phyloP scores from a whole-genome alignment of 2,888 invertebrate genomes.

The Orchestes rusci region DNA sequence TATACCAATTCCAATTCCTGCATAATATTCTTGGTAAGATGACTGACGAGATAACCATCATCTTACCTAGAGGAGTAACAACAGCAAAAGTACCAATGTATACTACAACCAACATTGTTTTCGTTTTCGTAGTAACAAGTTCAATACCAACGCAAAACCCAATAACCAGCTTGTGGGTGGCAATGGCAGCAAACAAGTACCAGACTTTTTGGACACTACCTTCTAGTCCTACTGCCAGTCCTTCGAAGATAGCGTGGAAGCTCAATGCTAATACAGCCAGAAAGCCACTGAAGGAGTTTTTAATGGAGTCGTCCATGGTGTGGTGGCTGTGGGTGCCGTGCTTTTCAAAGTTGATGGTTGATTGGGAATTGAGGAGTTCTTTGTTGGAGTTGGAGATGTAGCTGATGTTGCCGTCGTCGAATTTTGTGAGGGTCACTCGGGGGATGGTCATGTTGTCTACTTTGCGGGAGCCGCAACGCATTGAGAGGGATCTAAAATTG shows the following conservation, averaged over 20 bases:
- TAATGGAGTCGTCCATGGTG: conserved; percentile 27
- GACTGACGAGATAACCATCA: not conserved
- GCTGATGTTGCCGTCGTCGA: conserved; percentile 38
- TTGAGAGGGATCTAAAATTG: conserved; percentile 45
- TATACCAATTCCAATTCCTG: conserved; percentile 65
- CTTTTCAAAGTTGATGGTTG: conserved; percentile 32
- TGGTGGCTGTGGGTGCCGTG: conserved; percentile 28
- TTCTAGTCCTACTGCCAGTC: conserved; percentile 60
- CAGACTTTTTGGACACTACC: conserved; percentile 50
- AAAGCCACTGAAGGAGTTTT: conserved; percentile 54
- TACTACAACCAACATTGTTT: conserved; percentile 44
- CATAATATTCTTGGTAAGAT: conserved; percentile 48
- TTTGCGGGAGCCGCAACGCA: conserved; percentile 43
- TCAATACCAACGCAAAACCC: conserved; percentile 61
- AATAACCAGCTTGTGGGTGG: conserved; percentile 61
- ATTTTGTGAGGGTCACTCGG: conserved; percentile 38
- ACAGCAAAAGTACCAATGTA: conserved; percentile 57
- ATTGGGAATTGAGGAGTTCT: conserved; percentile 37
- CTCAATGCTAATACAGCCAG: conserved; percentile 59
- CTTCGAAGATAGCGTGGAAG: conserved; percentile 64
- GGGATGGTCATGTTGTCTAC: conserved; percentile 38
- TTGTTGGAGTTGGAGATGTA: conserved; percentile 39
- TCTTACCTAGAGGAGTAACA: conserved; percentile 55
- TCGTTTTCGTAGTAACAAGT: conserved; percentile 50
- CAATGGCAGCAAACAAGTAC: conserved; percentile 57